A percentile compares a stretch with the other conserved stretches of the same genome.
phyloP scores from a whole-genome alignment of 2,797 vertebrate species.

The Parauchenoglanis ngamensis region DNA sequence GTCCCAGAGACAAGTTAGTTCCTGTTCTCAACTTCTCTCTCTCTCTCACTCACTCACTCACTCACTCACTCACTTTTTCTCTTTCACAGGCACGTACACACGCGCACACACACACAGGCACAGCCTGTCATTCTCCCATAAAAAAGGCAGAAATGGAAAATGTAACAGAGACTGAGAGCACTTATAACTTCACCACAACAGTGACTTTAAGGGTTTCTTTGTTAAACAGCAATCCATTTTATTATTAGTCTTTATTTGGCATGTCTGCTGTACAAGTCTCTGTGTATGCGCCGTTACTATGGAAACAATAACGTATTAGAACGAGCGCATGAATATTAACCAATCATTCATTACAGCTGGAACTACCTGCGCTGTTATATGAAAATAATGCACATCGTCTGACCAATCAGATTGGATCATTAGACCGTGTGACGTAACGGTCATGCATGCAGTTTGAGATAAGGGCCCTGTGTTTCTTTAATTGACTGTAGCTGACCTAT shows the following conservation, averaged over 20 bases:
- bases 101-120: too few species aligned
- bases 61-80: not conserved
- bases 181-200: not conserved
- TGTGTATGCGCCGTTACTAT: not conserved
- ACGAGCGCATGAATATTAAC: not conserved
- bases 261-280: not conserved
- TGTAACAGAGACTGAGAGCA: not conserved
- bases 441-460: conserved; percentile 4
- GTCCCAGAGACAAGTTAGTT: not conserved
- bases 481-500: not conserved
- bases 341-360: not conserved
- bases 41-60: too few species aligned
- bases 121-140: too few species aligned
- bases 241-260: not conserved
- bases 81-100: not conserved
- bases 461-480: conserved; percentile 1
- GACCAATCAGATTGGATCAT: not conserved
- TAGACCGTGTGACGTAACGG: not conserved
- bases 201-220: not conserved
- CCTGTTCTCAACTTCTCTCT: not conserved
- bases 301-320: not conserved
- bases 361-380: not conserved
- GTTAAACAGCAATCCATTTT: not conserved
- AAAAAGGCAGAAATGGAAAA: too few species aligned
- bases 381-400: not conserved